A percentile compares a stretch with the other conserved stretches of the same genome.
Evolutionary conservation across 2,888 invertebrate genomes (phyloP).

Genomic region (Pterobdella sp.): DNA sequence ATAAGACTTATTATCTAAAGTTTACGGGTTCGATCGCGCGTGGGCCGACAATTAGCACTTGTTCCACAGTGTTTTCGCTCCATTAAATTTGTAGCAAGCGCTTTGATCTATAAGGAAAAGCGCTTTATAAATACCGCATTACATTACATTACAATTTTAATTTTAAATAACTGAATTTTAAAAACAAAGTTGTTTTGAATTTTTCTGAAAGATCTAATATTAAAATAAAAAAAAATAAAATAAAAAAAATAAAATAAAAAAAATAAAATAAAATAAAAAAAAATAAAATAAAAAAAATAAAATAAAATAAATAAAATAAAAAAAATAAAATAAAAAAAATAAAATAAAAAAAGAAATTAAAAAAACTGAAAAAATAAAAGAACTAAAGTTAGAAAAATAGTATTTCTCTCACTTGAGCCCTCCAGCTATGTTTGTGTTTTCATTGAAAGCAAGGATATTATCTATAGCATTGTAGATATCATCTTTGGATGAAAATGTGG

Average conservation of each 20-base stretch:
- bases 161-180: no score
- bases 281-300: background rate
- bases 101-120: no score
- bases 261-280: background rate
- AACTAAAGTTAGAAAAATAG: background rate
- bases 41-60: no score
- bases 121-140: no score
- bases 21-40: no score
- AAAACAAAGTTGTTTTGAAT: no score
- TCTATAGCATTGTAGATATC: constrained; percentile 25
- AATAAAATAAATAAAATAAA: background rate
- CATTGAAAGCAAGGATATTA: constrained; percentile 14
- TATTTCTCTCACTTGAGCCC: constrained; percentile 26
- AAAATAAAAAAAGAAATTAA: background rate
- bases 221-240: background rate
- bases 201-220: no score
- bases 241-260: background rate
- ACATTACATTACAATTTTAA: no score
- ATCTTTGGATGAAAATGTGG: constrained; percentile 19
- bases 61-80: no score
- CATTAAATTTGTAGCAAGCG: no score
- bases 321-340: background rate
- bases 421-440: constrained; percentile 28
- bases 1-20: no score
- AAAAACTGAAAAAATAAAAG: background rate